Percentiles rank a stretch among this genome's conserved stretches.
These are phyloP conservation scores for Brotula barbata DNA, from an alignment of 2,797 vertebrate genomes.

Conservation along the genomic window DNA sequence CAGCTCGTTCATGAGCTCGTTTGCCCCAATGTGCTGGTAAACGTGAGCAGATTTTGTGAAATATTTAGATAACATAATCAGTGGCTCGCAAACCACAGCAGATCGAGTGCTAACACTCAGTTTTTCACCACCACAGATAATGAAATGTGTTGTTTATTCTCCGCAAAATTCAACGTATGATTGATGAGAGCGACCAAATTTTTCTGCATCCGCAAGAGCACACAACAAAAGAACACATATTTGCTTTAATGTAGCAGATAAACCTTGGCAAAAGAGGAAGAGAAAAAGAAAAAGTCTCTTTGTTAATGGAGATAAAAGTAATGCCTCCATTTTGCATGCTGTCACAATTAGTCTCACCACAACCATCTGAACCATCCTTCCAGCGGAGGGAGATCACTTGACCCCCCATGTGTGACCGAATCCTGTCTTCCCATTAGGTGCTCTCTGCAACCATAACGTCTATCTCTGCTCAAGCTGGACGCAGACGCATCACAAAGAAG, in stretches of 20 bases:
- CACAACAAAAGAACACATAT: slow-evolving; percentile 54
- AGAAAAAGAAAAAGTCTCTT: slow-evolving; percentile 75
- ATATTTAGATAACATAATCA: background rate
- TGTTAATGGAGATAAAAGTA: slow-evolving; percentile 80
- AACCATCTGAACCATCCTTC: slow-evolving; percentile 70
- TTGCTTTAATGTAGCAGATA: slow-evolving; percentile 58
- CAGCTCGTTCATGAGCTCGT: no score
- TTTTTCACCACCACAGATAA: background rate
- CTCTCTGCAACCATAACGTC: slow-evolving; percentile 63
- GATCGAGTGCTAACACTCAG: background rate
- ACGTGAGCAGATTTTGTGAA: no score
- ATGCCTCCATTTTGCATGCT: slow-evolving; percentile 77
- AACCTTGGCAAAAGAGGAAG: slow-evolving; percentile 45
- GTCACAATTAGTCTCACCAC: slow-evolving; percentile 78
- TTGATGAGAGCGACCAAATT: slow-evolving; percentile 36
- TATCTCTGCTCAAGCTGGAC: slow-evolving; percentile 62
- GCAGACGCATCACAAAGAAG: slow-evolving; percentile 68
- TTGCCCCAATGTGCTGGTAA: no score
- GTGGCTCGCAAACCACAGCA: background rate
- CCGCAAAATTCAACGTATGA: slow-evolving; percentile 21
- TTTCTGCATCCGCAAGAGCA: slow-evolving; percentile 51
- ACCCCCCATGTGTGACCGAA: slow-evolving; percentile 69
- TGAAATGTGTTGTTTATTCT: slow-evolving; percentile 13
- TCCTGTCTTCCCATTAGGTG: slow-evolving; percentile 67
- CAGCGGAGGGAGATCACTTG: slow-evolving; percentile 76